phyloP scores from a whole-genome alignment of 2,797 vertebrate species.

The Lagocephalus sceleratus region DNA sequence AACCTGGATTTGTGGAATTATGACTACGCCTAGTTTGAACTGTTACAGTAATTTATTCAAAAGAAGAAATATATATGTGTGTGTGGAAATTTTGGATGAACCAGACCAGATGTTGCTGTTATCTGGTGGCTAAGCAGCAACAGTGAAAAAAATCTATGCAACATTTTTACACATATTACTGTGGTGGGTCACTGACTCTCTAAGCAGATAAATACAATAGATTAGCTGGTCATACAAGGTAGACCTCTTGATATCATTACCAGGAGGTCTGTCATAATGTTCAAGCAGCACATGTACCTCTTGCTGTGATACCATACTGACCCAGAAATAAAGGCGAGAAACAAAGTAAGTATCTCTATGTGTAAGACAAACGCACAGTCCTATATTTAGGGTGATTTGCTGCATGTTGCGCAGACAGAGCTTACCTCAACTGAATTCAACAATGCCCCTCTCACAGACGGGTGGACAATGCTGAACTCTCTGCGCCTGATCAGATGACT shows the following conservation, averaged over 20 bases:
- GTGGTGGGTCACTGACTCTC: constrained; percentile 14
- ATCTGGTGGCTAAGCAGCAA: constrained; percentile 56
- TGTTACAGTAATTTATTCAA: too few species aligned
- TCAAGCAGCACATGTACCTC: too few species aligned
- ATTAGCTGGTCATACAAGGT: constrained; percentile 34
- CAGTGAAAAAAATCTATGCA: constrained; percentile 41
- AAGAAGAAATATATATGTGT: constrained; percentile 7
- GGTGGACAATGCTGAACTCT: constrained; percentile 72
- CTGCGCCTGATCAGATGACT: constrained; percentile 76
- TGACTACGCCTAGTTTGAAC: neutral
- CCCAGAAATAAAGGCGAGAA: neutral
- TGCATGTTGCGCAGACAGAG: constrained; percentile 51
- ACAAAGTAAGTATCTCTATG: neutral
- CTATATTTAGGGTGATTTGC: constrained; percentile 11
- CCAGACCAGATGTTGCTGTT: constrained; percentile 64
- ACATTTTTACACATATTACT: constrained; percentile 56
- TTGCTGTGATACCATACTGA: neutral
- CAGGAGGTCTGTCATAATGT: too few species aligned
- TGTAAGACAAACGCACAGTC: neutral
- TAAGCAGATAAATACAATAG: constrained; percentile 34
- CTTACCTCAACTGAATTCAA: constrained; percentile 64
- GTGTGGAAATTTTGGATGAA: constrained; percentile 11
- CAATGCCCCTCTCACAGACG: constrained; percentile 74
- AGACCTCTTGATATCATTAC: constrained; percentile 9
- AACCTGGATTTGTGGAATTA: constrained; percentile 23